Conservation (phyloP, 1,140 invertebrate genomes). For the Eriocheir sinensis region DNA sequence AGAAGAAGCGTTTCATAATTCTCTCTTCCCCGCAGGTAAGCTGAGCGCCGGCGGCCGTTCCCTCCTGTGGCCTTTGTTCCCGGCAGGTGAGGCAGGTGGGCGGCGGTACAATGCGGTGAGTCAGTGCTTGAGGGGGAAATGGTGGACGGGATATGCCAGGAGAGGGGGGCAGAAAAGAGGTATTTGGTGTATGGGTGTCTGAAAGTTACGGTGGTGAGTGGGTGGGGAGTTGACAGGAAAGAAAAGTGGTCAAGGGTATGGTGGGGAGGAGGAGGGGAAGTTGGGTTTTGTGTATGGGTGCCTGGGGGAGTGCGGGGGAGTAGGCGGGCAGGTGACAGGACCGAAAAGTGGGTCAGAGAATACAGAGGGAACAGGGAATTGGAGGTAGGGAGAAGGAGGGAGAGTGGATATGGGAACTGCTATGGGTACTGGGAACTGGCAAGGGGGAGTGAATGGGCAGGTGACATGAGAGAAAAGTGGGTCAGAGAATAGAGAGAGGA, state of each 20-base stretch:
- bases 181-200: too few species aligned
- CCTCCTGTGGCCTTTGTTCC: neutral
- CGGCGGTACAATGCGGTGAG: neutral
- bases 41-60: neutral
- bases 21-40: neutral
- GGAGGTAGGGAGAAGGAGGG: neutral
- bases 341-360: too few species aligned
- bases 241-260: too few species aligned
- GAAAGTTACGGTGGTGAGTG: too few species aligned
- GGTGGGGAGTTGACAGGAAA: too few species aligned
- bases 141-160: too few species aligned
- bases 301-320: neutral
- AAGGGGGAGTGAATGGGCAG: neutral
- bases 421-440: too few species aligned
- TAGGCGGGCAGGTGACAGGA: neutral
- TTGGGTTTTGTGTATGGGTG: neutral
- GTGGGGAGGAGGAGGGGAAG: too few species aligned
- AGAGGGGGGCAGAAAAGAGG: too few species aligned
- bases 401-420: too few species aligned
- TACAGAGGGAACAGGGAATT: too few species aligned
- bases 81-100: neutral
- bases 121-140: neutral
- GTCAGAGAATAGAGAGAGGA: too few species aligned
- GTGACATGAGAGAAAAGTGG: neutral
- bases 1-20: neutral